Percentiles rank a stretch among this genome's conserved stretches.
These are phyloP conservation scores for Sylvia borin DNA, from an alignment of 2,797 vertebrate species.

Conservation along the genomic window DNA sequence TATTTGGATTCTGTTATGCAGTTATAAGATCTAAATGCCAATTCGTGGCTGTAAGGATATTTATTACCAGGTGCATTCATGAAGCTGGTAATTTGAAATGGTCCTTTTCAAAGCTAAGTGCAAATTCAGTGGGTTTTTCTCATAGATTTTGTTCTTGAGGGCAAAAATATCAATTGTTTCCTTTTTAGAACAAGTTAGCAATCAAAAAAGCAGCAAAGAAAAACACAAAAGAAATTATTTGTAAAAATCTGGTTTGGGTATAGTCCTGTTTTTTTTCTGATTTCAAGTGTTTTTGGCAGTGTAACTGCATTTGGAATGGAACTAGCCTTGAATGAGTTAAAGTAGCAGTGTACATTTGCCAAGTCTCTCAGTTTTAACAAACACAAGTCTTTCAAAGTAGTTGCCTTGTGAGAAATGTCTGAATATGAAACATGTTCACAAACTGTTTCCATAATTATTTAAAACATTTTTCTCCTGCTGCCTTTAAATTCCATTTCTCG, in stretches of 20 bases:
- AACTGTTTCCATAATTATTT: background rate
- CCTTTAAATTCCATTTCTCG: background rate
- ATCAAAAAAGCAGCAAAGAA: background rate
- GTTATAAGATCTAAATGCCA: background rate
- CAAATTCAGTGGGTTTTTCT: background rate
- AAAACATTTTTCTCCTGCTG: background rate
- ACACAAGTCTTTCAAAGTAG: background rate
- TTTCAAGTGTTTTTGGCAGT: background rate
- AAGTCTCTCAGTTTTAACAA: background rate
- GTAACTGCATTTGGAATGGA: background rate
- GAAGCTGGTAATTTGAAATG: background rate
- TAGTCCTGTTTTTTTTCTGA: background rate
- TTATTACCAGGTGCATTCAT: background rate
- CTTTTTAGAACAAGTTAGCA: background rate
- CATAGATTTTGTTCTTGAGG: background rate
- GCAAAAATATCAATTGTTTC: background rate
- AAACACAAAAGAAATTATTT: background rate
- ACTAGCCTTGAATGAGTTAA: background rate
- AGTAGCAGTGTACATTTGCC: background rate
- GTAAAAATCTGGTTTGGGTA: background rate
- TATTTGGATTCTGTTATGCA: background rate
- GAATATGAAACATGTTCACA: background rate
- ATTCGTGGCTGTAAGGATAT: background rate
- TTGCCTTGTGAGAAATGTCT: background rate
- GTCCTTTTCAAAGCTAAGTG: background rate